Conservation (phyloP, 2,797 vertebrate genomes). For the Rhynchonycteris naso region DNA sequence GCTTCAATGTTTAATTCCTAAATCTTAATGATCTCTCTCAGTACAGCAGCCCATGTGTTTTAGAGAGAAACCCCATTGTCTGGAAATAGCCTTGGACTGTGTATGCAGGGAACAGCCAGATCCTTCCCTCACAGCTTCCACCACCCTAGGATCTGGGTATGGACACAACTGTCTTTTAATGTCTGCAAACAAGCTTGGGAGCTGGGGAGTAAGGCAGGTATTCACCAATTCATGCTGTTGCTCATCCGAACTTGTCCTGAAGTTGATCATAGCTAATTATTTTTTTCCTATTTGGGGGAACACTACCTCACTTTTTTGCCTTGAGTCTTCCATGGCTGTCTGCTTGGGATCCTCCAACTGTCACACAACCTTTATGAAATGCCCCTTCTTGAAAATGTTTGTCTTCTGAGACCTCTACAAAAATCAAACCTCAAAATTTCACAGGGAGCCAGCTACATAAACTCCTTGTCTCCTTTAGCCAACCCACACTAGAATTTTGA, state of each 20-base stretch:
- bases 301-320: background rate
- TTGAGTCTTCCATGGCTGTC: background rate
- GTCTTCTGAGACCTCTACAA: background rate
- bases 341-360: background rate
- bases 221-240: background rate
- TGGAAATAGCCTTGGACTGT: background rate
- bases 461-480: background rate
- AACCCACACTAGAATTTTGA: background rate
- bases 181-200: background rate
- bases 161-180: background rate
- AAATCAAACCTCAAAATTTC: background rate
- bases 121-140: background rate
- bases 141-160: background rate
- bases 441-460: background rate
- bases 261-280: background rate
- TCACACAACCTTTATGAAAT: background rate
- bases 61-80: constrained; percentile 22
- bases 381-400: background rate
- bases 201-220: background rate
- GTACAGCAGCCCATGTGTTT: background rate
- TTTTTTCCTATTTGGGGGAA: background rate
- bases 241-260: background rate
- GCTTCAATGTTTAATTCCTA: constrained; percentile 51
- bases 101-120: background rate
- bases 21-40: constrained; percentile 6